Base-by-base conservation (phyloP, 2,113 vertebrate species). In the Vimba vimba region DNA sequence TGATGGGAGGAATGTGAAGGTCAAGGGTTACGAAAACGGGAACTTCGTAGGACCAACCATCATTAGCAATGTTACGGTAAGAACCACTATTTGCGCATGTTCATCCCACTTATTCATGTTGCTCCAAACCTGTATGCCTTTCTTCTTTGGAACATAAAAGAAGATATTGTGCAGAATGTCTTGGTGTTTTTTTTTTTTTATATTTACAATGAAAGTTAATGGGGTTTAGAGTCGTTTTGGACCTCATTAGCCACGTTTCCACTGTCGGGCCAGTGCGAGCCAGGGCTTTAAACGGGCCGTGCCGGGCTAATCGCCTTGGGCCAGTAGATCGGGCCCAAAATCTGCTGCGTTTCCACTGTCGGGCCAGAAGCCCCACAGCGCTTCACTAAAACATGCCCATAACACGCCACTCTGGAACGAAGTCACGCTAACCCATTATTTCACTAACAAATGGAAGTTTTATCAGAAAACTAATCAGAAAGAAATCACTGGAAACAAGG, bases 11-110 rank as follows among this genome's bases (percentile, higher is more conserved):
- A 94, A 93, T 1, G 92, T 99, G 86, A 96, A 96, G 81, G 97
- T 99, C 79, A 98, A 97, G 91, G 97, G 98, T 87, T 99, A 96
- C 55, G 97, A 99, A 93, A 96, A 95, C 1, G 97, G 97, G 82
- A 99, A 99, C 93, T 99, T 99, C 91, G 97, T 99, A 87, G 97
- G 97, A 55, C 97, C 97, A 73, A 99, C 98, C 0, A 96, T 99
- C 90, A 94, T 99, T 82, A 85, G 92, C 88, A 93, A 94, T 2
- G 97, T 99, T 86, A 97, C 95, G 90, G 98, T 99, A 90, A 92
- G 93, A 90, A 23, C 21, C 0, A 82, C 69, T n/a, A 9, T 45
- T 76, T 12, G 0, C 0, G 11, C 12, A 30, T 62, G 27, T 57
- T 52, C 8, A 68, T 68, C 64, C 30, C 64, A 68, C 7, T 36